Conservation (phyloP, 2,888 invertebrate genomes). For the Drosophila quinaria region DNA sequence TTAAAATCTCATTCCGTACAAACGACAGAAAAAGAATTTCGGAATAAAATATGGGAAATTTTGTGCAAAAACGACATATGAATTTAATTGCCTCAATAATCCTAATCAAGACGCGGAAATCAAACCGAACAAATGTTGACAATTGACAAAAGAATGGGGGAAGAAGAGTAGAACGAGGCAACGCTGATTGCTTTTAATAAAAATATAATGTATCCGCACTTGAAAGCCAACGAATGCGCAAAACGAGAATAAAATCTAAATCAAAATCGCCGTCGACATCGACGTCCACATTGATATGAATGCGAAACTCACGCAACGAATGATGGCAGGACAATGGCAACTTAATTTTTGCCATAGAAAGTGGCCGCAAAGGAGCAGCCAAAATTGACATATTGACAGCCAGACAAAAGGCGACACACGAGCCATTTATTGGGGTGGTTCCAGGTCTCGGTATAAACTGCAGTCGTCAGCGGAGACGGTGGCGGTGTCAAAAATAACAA, state of each 20-base stretch:
- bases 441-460: constrained; percentile 41
- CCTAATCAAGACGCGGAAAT: constrained; percentile 64
- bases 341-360: constrained; percentile 76
- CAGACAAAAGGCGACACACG: constrained; percentile 64
- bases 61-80: constrained; percentile 72
- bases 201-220: constrained; percentile 78
- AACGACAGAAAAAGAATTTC: constrained; percentile 16
- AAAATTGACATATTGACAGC: constrained; percentile 80
- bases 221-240: constrained; percentile 40
- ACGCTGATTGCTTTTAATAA: constrained; percentile 79
- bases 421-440: constrained; percentile 43
- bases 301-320: constrained; percentile 57
- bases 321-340: constrained; percentile 66
- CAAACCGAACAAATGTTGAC: constrained; percentile 65
- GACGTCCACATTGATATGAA: constrained; percentile 55
- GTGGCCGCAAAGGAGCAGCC: constrained; percentile 67
- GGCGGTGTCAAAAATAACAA: constrained; percentile 74
- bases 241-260: constrained; percentile 42
- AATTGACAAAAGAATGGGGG: constrained; percentile 31
- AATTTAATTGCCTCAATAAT: constrained; percentile 78
- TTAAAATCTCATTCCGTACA: constrained; percentile 26
- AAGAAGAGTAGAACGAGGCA: constrained; percentile 30
- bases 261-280: constrained; percentile 43
- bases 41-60: constrained; percentile 44
- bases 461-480: constrained; percentile 50